Base-by-base conservation (phyloP, 1,140 invertebrate species). In the Acyrthosiphon pisum region DNA sequence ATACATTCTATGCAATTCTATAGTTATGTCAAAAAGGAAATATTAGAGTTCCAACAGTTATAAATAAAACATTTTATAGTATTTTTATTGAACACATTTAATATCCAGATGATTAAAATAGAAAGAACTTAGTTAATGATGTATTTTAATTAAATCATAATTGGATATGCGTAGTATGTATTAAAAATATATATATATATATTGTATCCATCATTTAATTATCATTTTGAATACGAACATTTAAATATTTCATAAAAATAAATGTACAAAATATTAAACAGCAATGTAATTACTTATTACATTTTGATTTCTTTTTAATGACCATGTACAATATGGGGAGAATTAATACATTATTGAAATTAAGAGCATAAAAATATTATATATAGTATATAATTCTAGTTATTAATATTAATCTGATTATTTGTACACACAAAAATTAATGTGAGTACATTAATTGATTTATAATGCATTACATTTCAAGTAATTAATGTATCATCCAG, bases 401-500 rank as follows among this genome's bases (percentile, higher is more conserved):
- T 50, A 48, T 50, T 41, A 35, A 50, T n/a, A 60, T 60, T n/a
- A 68, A n/a, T n/a, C 22, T 60, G 26, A 41, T 90, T 89, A 89
- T 68, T 60, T 60, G 44, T 41, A 90, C 88, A 90, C 23, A 30
- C 37, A 89, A 37, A 44, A 60, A 18, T 60, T 4, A 88, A 35
- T 35, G 6, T 9, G 20, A 35, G 23, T 53, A 50, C 30, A 44
- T 7, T n/a, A 22, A 90, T 44, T 30, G n/a, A 26, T 53, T 35
- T 22, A 11, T 56, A 56, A 46, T 26, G 6, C 83, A 84, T 92
- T 56, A 41, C 37, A 46, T 86, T 84, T 89, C 23, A 97, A 95
- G 96, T 97, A 94, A 98, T 96, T 94, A 99, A 95, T 46, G 98
- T 99, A 95, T 98, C 98, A 95, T 99, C 98, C 93, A 99, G 96